Evolutionary conservation across 2,113 vertebrate species (phyloP).

Genomic region (Cettia cetti): DNA sequence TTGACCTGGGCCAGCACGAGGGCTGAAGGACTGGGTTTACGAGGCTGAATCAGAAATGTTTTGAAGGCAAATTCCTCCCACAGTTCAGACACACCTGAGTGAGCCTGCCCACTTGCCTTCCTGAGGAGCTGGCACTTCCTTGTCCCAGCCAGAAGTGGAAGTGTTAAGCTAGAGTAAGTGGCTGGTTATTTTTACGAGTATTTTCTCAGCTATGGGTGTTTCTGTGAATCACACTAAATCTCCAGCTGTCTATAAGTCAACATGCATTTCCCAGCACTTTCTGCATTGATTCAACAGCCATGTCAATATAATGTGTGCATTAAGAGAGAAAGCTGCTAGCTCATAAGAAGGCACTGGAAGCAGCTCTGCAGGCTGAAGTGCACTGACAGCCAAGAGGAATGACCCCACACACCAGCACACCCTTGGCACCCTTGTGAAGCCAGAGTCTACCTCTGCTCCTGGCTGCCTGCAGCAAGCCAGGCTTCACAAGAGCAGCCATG

Average conservation of each 20-base stretch:
- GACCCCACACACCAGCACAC: neutral
- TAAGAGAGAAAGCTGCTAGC: neutral
- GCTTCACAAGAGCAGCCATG: fast-evolving
- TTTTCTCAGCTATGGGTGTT: conserved; percentile 14
- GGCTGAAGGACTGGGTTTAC: neutral
- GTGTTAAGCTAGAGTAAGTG: neutral
- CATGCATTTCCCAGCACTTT: neutral
- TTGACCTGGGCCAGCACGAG: neutral
- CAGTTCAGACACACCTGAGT: neutral
- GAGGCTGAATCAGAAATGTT: neutral
- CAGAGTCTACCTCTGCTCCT: neutral
- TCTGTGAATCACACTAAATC: neutral
- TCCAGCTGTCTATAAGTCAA: conserved; percentile 13
- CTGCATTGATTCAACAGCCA: neutral
- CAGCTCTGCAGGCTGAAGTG: neutral
- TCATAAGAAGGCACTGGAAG: neutral
- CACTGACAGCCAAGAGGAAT: neutral
- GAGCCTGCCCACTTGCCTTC: neutral
- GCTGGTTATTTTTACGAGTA: neutral
- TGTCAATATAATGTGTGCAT: neutral
- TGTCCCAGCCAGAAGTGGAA: neutral
- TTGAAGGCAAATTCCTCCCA: neutral
- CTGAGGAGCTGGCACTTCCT: neutral
- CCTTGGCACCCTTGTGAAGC: neutral
- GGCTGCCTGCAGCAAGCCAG: neutral